phyloP scores from a whole-genome alignment of 2,888 invertebrate species.

The Pristionchus exspectatus region DNA sequence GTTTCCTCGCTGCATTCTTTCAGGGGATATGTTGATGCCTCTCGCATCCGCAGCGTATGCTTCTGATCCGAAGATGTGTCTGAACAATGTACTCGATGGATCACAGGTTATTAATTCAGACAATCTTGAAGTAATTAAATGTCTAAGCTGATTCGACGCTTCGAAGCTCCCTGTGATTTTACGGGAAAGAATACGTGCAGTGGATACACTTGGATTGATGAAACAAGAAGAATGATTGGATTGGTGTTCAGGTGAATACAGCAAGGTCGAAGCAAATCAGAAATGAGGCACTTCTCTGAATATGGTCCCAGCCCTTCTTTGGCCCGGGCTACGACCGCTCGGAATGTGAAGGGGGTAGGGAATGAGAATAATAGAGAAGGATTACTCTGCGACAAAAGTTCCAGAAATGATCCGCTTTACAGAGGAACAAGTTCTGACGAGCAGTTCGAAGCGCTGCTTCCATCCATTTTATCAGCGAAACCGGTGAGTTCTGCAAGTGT shows the following conservation, averaged over 20 bases:
- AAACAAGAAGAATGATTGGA: conserved; percentile 12
- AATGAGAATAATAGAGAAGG: too few relatives aligned
- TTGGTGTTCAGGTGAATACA: background rate
- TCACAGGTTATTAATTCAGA: background rate
- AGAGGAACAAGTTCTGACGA: background rate
- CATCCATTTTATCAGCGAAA: background rate
- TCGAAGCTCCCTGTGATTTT: background rate
- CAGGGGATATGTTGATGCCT: background rate
- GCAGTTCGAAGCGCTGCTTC: background rate
- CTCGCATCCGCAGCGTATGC: background rate
- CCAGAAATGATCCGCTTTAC: background rate
- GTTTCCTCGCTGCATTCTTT: too few relatives aligned
- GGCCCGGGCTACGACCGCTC: too few relatives aligned
- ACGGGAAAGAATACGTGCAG: background rate
- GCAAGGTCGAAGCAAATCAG: too few relatives aligned
- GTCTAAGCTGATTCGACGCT: too few relatives aligned
- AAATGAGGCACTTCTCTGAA: too few relatives aligned
- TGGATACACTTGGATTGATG: conserved; percentile 21
- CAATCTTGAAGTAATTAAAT: background rate
- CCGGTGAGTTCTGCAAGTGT: background rate
- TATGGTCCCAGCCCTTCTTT: too few relatives aligned
- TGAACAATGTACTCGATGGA: background rate
- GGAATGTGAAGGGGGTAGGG: too few relatives aligned
- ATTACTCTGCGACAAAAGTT: too few relatives aligned
- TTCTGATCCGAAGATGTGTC: background rate